Conservation (phyloP, 2,888 invertebrate genomes). For the Cinara cedri region DNA sequence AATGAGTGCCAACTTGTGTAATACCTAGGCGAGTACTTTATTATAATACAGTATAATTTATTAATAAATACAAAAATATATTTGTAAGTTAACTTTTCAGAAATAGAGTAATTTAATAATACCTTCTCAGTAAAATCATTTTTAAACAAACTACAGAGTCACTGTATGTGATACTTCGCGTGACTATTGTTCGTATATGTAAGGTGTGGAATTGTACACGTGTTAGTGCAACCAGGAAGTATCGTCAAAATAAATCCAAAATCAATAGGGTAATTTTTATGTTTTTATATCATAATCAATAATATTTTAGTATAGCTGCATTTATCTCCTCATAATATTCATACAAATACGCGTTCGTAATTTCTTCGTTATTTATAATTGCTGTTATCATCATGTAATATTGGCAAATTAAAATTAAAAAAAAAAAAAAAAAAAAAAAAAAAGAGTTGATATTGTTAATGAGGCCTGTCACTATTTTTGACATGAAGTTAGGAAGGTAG, state of each 20-base stretch:
- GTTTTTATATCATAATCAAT: too few species aligned
- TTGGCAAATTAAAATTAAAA: too few species aligned
- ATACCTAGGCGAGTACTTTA: background rate
- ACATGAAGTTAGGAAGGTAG: too few species aligned
- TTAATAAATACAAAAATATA: background rate
- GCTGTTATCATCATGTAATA: too few species aligned
- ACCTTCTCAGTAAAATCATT: background rate
- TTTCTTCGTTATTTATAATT: too few species aligned
- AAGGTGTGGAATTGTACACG: background rate
- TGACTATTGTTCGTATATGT: slow-evolving; percentile 11
- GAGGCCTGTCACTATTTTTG: too few species aligned
- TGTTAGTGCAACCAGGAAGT: background rate
- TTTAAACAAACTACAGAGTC: background rate
- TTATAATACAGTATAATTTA: background rate
- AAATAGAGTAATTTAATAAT: background rate
- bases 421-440: too few species aligned
- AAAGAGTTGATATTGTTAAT: too few species aligned
- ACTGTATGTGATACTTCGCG: background rate
- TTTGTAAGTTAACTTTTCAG: background rate
- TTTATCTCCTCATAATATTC: too few species aligned
- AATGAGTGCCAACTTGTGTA: background rate
- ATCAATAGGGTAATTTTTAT: slow-evolving; percentile 5
- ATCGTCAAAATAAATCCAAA: background rate
- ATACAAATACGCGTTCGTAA: too few species aligned
- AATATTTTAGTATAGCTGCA: too few species aligned